phyloP scores from a whole-genome alignment of 2,888 invertebrate genomes.

The Orthosia cruda region DNA sequence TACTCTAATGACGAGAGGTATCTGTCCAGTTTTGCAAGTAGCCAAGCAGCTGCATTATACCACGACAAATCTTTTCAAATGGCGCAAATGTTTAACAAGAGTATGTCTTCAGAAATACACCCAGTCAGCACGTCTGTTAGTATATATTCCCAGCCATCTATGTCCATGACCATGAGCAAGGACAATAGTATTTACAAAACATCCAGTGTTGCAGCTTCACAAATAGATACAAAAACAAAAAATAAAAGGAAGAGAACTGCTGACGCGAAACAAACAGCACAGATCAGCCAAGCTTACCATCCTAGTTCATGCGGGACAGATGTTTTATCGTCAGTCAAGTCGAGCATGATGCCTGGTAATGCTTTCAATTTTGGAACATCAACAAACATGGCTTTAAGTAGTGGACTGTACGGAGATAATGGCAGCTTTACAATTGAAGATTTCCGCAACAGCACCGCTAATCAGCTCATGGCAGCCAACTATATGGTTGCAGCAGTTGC shows the following conservation, averaged over 20 bases:
- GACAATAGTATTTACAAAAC: conserved; percentile 84
- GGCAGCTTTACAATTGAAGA: conserved; percentile 93
- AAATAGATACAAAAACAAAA: conserved; percentile 82
- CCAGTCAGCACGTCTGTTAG: conserved; percentile 80
- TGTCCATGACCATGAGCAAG: conserved; percentile 81
- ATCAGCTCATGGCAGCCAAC: conserved; percentile 92
- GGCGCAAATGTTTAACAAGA: conserved; percentile 92
- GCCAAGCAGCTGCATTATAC: conserved; percentile 86
- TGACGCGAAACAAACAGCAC: conserved; percentile 78
- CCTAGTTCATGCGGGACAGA: conserved; percentile 92
- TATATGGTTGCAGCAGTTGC: conserved; percentile 90
- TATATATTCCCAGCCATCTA: conserved; percentile 84
- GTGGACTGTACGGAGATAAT: conserved; percentile 93
- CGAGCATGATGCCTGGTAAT: conserved; percentile 95
- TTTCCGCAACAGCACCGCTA: conserved; percentile 92
- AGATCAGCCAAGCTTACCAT: conserved; percentile 89
- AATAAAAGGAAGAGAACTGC: conserved; percentile 84
- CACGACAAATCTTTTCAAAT: conserved; percentile 92
- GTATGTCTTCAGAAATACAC: conserved; percentile 84
- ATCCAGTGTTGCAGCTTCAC: conserved; percentile 72
- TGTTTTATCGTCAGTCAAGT: conserved; percentile 84
- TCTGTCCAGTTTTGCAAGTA: conserved; percentile 88
- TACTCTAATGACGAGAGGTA: conserved; percentile 92
- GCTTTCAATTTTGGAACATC: conserved; percentile 96
- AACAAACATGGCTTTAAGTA: conserved; percentile 91